phyloP scores from a whole-genome alignment of 2,888 invertebrate species.

The Nephrotoma guestfalica region DNA sequence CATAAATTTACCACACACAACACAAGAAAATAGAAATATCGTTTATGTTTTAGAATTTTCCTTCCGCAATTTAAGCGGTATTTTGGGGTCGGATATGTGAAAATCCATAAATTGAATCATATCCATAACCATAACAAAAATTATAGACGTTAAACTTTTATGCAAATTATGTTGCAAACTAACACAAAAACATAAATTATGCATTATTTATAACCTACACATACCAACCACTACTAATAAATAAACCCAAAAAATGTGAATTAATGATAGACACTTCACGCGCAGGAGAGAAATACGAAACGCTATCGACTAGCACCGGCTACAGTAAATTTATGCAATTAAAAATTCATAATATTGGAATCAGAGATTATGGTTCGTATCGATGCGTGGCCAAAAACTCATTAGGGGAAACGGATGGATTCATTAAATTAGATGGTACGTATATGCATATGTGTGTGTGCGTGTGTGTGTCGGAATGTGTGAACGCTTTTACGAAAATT shows the following conservation, averaged over 20 bases:
- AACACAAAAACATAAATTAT: not conserved
- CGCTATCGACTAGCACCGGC: slow-evolving; percentile 65
- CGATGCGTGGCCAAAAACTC: slow-evolving; percentile 87
- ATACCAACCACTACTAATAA: not conserved
- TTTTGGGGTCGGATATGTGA: not conserved
- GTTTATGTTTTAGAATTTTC: not conserved
- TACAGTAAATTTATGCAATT: slow-evolving; percentile 86
- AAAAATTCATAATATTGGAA: slow-evolving; percentile 67
- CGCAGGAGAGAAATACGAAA: slow-evolving; percentile 78
- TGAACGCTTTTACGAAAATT: slow-evolving; percentile 4
- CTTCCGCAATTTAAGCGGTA: not conserved
- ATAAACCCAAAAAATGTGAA: slow-evolving; percentile 11
- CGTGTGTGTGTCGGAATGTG: not conserved
- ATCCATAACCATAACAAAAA: not conserved
- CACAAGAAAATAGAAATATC: not conserved
- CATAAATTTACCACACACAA: not conserved
- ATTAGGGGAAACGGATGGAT: slow-evolving; percentile 76
- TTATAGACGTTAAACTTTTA: not conserved
- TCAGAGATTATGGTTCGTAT: slow-evolving; percentile 73
- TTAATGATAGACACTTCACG: slow-evolving; percentile 40
- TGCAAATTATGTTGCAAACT: not conserved
- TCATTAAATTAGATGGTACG: slow-evolving; percentile 78
- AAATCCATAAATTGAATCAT: not conserved
- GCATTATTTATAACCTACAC: not conserved
- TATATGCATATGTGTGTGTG: too few species aligned